phyloP scores from a whole-genome alignment of 2,113 vertebrate genomes.

The Lasiurus borealis region DNA sequence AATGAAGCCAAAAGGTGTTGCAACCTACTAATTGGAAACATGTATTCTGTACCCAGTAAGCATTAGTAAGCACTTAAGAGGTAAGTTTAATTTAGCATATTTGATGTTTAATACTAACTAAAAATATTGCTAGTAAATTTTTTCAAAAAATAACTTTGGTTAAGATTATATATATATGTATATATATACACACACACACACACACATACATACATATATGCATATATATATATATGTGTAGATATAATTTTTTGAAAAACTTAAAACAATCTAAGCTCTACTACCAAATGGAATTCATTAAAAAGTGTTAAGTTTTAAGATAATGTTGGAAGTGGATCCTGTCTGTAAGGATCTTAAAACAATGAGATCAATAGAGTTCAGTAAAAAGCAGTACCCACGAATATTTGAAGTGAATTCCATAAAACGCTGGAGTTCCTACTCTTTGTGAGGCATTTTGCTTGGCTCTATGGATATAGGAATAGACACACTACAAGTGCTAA shows the following conservation, averaged over 20 bases:
- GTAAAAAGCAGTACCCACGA: neutral
- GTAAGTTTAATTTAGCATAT: slow-evolving; percentile 66
- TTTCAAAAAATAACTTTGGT: slow-evolving; percentile 79
- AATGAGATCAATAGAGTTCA: neutral
- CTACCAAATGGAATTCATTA: neutral
- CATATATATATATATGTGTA: neutral
- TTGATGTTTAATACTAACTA: slow-evolving; percentile 65
- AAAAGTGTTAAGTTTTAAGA: slow-evolving; percentile 2
- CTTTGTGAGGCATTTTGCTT: neutral
- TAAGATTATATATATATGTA: neutral
- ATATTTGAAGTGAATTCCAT: neutral
- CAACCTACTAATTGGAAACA: slow-evolving; percentile 80
- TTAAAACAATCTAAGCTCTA: neutral
- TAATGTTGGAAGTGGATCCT: neutral
- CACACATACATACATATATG: too few relatives aligned
- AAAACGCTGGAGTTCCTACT: neutral
- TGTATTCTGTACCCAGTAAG: slow-evolving; percentile 63
- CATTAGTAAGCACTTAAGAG: slow-evolving; percentile 74
- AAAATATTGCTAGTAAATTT: slow-evolving; percentile 61
- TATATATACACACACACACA: too few relatives aligned
- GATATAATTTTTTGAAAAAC: neutral
- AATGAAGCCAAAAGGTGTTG: slow-evolving; percentile 74
- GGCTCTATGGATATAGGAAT: neutral
- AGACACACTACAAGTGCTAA: neutral
- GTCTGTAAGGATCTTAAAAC: slow-evolving; percentile 13